A percentile compares a stretch with the other conserved stretches of the same genome.
Conservation (phyloP, 2,888 invertebrate genomes). For the Eretmocerus hayati region DNA sequence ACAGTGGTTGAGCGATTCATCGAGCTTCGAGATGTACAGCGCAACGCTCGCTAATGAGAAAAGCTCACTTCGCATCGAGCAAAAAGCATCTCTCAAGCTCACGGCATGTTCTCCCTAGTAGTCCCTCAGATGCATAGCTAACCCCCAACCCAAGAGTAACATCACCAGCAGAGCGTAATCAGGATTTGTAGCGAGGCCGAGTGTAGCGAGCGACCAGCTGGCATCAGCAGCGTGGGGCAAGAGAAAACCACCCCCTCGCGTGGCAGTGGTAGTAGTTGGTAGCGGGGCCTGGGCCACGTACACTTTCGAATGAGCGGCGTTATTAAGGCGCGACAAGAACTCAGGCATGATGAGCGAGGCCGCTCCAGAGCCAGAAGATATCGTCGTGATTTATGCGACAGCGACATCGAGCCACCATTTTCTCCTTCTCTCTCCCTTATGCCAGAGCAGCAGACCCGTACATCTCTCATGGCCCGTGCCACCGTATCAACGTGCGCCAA, state of each 20-base stretch:
- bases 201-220: background rate
- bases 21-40: too few species aligned
- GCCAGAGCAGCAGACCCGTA: background rate
- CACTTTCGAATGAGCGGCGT: slow-evolving; percentile 32
- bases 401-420: too few species aligned
- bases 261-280: slow-evolving; percentile 2
- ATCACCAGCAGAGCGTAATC: slow-evolving; percentile 50
- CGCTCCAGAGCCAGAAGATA: slow-evolving; percentile 43
- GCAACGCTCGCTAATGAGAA: too few species aligned
- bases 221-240: background rate
- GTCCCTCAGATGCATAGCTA: background rate
- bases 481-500: too few species aligned
- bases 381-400: slow-evolving; percentile 46
- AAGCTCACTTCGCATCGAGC: slow-evolving; percentile 30
- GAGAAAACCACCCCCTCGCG: background rate
- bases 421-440: background rate
- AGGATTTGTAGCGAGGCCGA: slow-evolving; percentile 48
- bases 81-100: slow-evolving; percentile 43
- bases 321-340: slow-evolving; percentile 48
- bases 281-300: slow-evolving; percentile 18
- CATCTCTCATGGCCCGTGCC: background rate
- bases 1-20: too few species aligned
- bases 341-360: slow-evolving; percentile 43
- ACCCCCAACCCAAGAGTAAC: too few species aligned
- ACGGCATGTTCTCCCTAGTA: too few species aligned